Evolutionary conservation across 2,888 invertebrate genomes (phyloP), one percentile per base, ranked within the genome.

Genomic region (Drosophila bunnanda): DNA sequence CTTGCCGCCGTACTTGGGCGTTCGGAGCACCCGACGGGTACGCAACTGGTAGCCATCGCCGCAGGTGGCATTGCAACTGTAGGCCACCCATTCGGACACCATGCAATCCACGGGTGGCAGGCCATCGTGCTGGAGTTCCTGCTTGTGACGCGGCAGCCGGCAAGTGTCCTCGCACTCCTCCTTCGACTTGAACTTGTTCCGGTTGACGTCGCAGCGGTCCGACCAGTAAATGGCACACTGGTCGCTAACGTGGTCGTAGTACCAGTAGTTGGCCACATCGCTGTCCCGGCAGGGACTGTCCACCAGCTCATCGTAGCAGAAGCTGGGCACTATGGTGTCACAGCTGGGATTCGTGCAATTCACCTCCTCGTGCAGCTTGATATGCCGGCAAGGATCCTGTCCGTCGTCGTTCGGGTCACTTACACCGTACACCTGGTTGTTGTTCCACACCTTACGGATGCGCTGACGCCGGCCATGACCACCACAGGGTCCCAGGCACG

Each of bases 201-300:
- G 94, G 91, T 98, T 98, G 2, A 96, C 97, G 52, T 96, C 95
- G 90, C 99, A 99, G 41, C 98, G 98, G 50, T 90, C 90, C 28
- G 96, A 96, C 93, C 96, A 98, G 92, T 98, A 99, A 7, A 96
- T 94, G 82, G 95, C 95, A 90, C 99, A 99, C 32, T 94, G 93
- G 28, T 94, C 94, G 39, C 93, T 93, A 28, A 93, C 91, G 30
- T 93, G 93, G 91, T 98, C 96, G 91, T 95, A 98, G 93, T 96
- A 97, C 96, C 97, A 98, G n/a, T 96, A 94, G 52, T 94, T 94
- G 86, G 95, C 95, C 73, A 95, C 94, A 87, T 95, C 95, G 22
- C 95, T 95, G 10, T 95, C 95, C 25, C 96, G 94, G 89, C 98
- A 98, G 4, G 95, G 95, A 1, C 98, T 97, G 38, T 94, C 94